These are phyloP conservation scores for Tipula unca DNA, from an alignment of 2,888 invertebrate genomes.

Conservation along the genomic window DNA sequence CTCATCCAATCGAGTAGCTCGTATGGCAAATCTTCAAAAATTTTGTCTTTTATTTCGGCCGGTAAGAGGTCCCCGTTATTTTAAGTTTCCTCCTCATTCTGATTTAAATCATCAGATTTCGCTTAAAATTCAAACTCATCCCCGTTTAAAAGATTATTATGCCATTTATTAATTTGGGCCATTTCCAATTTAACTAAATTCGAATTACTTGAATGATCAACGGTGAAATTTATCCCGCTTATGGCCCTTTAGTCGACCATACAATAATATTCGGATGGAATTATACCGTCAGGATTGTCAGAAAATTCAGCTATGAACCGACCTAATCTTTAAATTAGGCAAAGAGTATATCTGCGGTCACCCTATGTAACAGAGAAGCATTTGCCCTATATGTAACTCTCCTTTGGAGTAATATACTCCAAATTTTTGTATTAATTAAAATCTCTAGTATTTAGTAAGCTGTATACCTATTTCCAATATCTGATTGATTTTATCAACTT, in stretches of 20 bases:
- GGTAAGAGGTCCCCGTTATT: slow-evolving; percentile 70
- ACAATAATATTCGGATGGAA: slow-evolving; percentile 77
- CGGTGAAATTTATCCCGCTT: slow-evolving; percentile 70
- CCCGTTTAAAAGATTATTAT: slow-evolving; percentile 38
- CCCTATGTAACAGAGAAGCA: too few relatives aligned
- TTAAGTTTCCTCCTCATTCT: slow-evolving; percentile 62
- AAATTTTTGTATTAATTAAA: too few relatives aligned
- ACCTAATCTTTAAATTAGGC: slow-evolving; percentile 72
- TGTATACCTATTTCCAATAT: too few relatives aligned
- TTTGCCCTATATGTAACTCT: too few relatives aligned
- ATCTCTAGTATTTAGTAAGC: too few relatives aligned
- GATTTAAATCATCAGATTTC: slow-evolving; percentile 24
- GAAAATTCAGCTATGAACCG: slow-evolving; percentile 66
- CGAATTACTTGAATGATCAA: slow-evolving; percentile 62
- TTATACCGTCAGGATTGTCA: slow-evolving; percentile 64
- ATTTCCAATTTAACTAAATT: slow-evolving; percentile 54
- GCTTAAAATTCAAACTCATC: slow-evolving; percentile 29
- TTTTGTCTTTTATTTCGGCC: slow-evolving; percentile 79
- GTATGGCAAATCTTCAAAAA: slow-evolving; percentile 76
- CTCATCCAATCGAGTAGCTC: slow-evolving; percentile 72
- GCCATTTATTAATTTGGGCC: slow-evolving; percentile 59
- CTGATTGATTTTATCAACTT: too few relatives aligned
- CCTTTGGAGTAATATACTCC: too few relatives aligned
- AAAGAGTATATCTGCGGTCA: too few relatives aligned
- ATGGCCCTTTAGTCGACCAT: slow-evolving; percentile 88